Evolutionary conservation across 2,113 vertebrate genomes (phyloP), one percentile per base, ranked within the genome.

Genomic region (Jacana jacana): DNA sequence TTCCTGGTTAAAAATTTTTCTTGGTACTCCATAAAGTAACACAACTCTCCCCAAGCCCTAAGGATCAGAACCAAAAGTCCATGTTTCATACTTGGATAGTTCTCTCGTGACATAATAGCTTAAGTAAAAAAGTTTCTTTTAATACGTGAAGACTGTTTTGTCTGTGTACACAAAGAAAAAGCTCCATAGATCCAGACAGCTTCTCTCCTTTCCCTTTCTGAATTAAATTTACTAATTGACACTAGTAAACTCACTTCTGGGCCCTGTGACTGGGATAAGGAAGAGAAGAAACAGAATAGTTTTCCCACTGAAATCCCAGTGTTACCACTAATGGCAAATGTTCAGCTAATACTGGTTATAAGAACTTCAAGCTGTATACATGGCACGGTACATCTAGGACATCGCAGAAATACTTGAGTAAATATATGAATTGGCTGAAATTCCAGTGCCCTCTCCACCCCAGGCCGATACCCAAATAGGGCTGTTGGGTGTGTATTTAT

Each of bases 281-380:
- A 54, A 78, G 13, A 35, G 7, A 61, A 69, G 51, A 52, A 52
- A 52, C 30, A 13, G 11, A 39, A 35, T 7, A 39, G 31, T 40
- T 66, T 69, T 92, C 18, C 18, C 17, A 63, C 61, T 76, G 82
- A 90, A 80, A 90, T 39, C 7, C 13, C 71, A 68, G 15, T 17
- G 7, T 17, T 63, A 46, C 4, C 7, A 17, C 71, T 15, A 71
- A 55, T 25, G 9, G 20, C 69, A 73, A 69, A 63, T 2, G 10
- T 80, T 69, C 18, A 7, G 27, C 54, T 80, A 39, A 58, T 19
- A 25, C 22, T 11, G 4, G 20, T 76, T 37, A 25, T 33, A 68
- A 65, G 48, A 60, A 15, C 37, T 61, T 90, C 24, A 68, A 54
- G 48, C 19, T 42, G 9, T 23, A 3, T 27, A 48, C 0, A 0